Evolutionary conservation across 2,888 invertebrate genomes (phyloP).

Genomic region (Zygaena filipendulae): DNA sequence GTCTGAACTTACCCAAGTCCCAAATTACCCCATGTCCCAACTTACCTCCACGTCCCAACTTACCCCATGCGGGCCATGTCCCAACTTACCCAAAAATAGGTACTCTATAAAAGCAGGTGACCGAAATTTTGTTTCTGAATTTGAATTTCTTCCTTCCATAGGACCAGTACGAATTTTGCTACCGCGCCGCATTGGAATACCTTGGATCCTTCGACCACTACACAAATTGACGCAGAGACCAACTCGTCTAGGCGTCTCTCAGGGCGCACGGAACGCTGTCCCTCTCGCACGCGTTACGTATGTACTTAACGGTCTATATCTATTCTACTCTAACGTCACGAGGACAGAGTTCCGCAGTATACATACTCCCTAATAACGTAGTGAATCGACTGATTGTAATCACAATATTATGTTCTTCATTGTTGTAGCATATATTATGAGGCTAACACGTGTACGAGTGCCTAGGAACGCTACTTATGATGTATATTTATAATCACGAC

Average conservation of each 20-base stretch:
- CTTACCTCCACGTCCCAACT: too few species aligned
- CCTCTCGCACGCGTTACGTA: conserved; percentile 18
- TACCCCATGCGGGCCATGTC: too few species aligned
- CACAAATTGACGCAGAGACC: conserved; percentile 78
- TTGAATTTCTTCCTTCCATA: conserved; percentile 59
- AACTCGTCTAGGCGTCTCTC: conserved; percentile 42
- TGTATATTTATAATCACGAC: conserved; percentile 55
- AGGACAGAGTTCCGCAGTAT: conserved; percentile 25
- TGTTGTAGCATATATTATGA: conserved; percentile 28
- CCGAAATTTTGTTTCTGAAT: too few species aligned
- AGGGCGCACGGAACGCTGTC: conserved; percentile 22
- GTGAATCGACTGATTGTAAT: conserved; percentile 39
- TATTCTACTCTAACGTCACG: conserved; percentile 7
- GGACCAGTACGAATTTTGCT: conserved; percentile 99
- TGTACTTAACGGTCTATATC: conserved; percentile 32
- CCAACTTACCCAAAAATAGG: too few species aligned
- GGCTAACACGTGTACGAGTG: conserved; percentile 59
- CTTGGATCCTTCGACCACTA: conserved; percentile 98
- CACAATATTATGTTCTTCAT: conserved; percentile 28
- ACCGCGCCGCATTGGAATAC: conserved; percentile 98
- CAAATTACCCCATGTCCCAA: too few species aligned
- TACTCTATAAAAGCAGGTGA: too few species aligned
- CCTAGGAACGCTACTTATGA: conserved; percentile 65
- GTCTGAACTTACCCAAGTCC: too few species aligned
- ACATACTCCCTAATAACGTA: too few species aligned